Conservation (phyloP, 2,113 vertebrate species). For the Colistium nudipinnis region DNA sequence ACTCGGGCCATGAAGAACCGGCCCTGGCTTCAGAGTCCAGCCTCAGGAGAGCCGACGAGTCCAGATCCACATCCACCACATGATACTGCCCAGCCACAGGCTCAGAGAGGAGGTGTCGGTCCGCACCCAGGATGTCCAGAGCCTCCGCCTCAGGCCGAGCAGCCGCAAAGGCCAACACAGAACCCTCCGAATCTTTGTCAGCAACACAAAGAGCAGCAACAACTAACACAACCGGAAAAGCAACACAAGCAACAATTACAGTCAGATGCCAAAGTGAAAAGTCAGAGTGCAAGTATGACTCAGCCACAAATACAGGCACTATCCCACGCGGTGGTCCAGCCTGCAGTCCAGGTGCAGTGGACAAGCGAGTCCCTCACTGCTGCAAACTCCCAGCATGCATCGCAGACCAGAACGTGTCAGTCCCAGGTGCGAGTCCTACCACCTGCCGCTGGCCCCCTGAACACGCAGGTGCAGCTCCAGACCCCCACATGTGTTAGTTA, state of each 20-base stretch:
- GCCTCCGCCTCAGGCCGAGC: conserved; percentile 15
- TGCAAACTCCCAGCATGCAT: conserved; percentile 24
- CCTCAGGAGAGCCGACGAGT: conserved; percentile 20
- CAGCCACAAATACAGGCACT: conserved; percentile 40
- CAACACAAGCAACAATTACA: conserved; percentile 5
- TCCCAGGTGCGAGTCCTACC: conserved; percentile 11
- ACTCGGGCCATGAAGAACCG: conserved; percentile 72
- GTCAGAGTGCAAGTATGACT: conserved; percentile 6
- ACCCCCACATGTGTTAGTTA: no score
- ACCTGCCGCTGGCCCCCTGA: conserved; percentile 8
- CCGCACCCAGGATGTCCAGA: background rate
- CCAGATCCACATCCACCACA: conserved; percentile 20
- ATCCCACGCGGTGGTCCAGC: conserved; percentile 14
- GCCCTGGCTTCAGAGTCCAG: conserved; percentile 79
- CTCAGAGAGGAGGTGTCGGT: conserved; percentile 23
- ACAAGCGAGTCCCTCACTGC: conserved; percentile 9
- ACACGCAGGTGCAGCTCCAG: conserved; percentile 17
- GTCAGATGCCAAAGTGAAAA: conserved; percentile 23
- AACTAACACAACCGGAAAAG: conserved; percentile 9
- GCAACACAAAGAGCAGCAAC: conserved; percentile 3
- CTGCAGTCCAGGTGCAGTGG: conserved; percentile 4
- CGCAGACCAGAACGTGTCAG: conserved; percentile 31
- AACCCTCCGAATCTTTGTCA: conserved; percentile 6
- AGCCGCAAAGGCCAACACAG: conserved; percentile 11
- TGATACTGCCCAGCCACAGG: conserved; percentile 14